These are phyloP conservation scores for Mnemiopsis leidyi DNA, from an alignment of 37 sponge, comb jelly and placozoan species.

Conservation along the genomic window DNA sequence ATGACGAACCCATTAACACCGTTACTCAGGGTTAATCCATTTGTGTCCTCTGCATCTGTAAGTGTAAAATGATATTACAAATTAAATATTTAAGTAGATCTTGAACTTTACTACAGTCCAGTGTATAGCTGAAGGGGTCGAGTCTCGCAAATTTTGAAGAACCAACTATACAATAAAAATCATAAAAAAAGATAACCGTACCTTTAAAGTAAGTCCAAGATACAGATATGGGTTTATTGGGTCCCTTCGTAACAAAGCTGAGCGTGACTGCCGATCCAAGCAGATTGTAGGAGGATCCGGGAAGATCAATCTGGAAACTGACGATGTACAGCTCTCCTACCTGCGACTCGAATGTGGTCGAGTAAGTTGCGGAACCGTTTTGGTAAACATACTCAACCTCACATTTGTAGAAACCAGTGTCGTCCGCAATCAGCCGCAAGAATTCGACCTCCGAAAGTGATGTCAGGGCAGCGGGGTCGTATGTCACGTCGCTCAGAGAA, in stretches of 20 bases:
- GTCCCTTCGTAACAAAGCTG: background rate
- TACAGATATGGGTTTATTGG: background rate
- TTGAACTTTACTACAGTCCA: too few species aligned
- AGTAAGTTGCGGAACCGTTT: background rate
- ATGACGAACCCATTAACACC: background rate
- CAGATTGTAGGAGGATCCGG: background rate
- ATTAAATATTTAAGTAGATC: too few species aligned
- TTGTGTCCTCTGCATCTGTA: background rate
- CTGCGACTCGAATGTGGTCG: background rate
- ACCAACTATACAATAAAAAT: too few species aligned
- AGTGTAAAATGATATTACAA: background rate
- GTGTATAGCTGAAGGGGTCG: too few species aligned
- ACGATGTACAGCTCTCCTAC: conserved; percentile 25
- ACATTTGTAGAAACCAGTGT: conserved; percentile 52
- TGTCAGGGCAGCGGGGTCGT: background rate
- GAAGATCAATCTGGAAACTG: background rate
- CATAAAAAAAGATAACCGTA: too few species aligned
- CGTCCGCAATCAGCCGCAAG: background rate
- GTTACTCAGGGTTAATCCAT: background rate
- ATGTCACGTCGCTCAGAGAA: background rate
- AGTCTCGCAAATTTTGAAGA: too few species aligned
- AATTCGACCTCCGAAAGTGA: background rate
- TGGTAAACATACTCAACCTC: background rate
- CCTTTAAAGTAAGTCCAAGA: background rate
- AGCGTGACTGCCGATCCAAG: background rate